These are phyloP conservation scores for Ericerus pela DNA, from an alignment of 1,140 invertebrate genomes.

Conservation along the genomic window DNA sequence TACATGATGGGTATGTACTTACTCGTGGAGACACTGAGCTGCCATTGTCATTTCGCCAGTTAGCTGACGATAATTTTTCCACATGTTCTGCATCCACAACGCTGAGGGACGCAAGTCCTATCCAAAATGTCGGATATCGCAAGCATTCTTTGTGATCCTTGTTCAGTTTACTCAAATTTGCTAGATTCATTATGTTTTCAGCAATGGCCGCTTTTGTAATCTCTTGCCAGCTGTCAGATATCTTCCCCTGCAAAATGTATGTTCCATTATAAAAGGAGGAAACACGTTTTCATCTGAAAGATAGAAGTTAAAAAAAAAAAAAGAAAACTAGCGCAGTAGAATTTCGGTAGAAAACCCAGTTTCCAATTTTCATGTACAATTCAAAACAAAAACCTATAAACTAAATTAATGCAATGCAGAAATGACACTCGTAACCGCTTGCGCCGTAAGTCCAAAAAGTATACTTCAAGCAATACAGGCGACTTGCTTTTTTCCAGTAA, in stretches of 20 bases:
- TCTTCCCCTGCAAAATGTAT: constrained; percentile 49
- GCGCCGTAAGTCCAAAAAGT: no score
- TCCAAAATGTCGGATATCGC: constrained; percentile 71
- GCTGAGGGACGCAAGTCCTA: constrained; percentile 82
- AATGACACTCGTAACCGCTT: no score
- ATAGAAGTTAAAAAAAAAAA: no score
- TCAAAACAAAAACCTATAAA: no score
- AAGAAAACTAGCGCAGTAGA: no score
- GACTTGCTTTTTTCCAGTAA: no score
- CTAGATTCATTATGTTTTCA: constrained; percentile 73
- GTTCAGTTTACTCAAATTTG: constrained; percentile 57
- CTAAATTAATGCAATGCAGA: no score
- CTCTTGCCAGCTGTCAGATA: constrained; percentile 67
- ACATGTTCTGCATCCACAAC: constrained; percentile 83
- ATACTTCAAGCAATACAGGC: no score
- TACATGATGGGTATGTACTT: constrained; percentile 24
- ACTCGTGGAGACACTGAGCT: constrained; percentile 46
- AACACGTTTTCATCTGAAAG: no score
- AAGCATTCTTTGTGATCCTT: constrained; percentile 60
- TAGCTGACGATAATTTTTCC: constrained; percentile 58
- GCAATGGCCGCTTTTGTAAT: constrained; percentile 83
- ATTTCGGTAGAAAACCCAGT: no score
- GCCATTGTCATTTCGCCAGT: constrained; percentile 42
- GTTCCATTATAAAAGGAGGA: not conserved
- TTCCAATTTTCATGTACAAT: no score